Conservation (phyloP, 2,888 invertebrate genomes). For the Pristionchus entomophagus region DNA sequence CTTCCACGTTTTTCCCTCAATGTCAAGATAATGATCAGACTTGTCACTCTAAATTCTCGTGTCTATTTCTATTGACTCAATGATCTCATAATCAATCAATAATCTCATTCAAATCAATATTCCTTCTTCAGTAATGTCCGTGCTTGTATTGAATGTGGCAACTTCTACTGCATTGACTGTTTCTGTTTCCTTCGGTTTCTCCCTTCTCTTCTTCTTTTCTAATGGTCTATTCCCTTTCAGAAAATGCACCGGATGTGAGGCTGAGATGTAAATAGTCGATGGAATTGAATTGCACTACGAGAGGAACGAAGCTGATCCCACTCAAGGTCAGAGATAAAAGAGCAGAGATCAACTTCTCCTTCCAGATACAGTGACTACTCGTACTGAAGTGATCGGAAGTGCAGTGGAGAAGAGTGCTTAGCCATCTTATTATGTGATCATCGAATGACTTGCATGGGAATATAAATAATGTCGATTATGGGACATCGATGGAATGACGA, state of each 20-base stretch:
- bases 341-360: background rate
- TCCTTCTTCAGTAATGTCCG: constrained; percentile 28
- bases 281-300: constrained; percentile 43
- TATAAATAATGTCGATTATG: constrained; percentile 31
- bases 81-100: too few relatives aligned
- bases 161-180: constrained; percentile 46
- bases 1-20: background rate
- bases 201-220: background rate
- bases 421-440: background rate
- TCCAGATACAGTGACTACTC: background rate
- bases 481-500: background rate
- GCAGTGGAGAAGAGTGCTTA: constrained; percentile 5
- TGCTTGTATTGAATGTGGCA: constrained; percentile 15
- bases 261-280: constrained; percentile 13
- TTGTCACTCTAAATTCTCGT: constrained; percentile 16
- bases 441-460: background rate
- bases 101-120: too few relatives aligned
- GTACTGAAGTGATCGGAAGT: background rate
- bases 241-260: constrained; percentile 11
- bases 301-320: constrained; percentile 24
- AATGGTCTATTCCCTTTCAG: background rate
- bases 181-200: constrained; percentile 19
- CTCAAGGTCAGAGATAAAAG: constrained; percentile 15
- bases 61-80: background rate
- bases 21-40: constrained; percentile 39